Conservation (phyloP, 2,888 invertebrate species). For the Synergus japonicus region DNA sequence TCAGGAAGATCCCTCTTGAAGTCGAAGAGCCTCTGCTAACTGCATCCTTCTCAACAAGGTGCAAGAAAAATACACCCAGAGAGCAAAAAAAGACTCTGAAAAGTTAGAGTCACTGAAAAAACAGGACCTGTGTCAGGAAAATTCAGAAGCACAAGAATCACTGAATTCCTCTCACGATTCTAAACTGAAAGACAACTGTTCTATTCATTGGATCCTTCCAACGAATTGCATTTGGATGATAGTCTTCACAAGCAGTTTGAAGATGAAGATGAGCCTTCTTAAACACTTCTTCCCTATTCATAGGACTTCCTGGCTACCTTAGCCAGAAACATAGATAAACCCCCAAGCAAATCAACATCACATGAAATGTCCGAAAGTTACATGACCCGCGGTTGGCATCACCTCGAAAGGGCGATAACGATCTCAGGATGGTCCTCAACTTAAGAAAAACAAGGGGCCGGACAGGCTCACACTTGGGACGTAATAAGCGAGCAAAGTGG, state of each 20-base stretch:
- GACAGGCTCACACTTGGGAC: slow-evolving; percentile 24
- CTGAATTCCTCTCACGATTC: background rate
- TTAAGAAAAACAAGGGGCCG: slow-evolving; percentile 1
- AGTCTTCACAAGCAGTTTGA: background rate
- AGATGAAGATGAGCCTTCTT: background rate
- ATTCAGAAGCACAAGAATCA: background rate
- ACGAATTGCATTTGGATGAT: background rate
- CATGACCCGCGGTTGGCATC: slow-evolving; percentile 1
- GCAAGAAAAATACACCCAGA: background rate
- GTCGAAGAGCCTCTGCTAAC: slow-evolving; percentile 56
- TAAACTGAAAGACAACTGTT: background rate
- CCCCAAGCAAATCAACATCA: background rate
- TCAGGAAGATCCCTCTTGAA: background rate
- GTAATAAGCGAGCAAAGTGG: slow-evolving; percentile 30
- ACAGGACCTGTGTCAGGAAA: background rate
- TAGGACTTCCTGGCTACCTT: background rate
- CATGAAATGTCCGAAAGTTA: slow-evolving; percentile 1
- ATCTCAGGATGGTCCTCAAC: slow-evolving; percentile 20
- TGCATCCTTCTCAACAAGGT: slow-evolving; percentile 32
- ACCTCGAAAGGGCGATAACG: slow-evolving; percentile 18
- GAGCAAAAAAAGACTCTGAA: background rate
- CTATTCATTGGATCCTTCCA: background rate
- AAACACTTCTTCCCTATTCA: background rate
- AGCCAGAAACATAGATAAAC: background rate
- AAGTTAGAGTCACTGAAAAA: background rate